Base-by-base conservation (phyloP, 1,140 invertebrate genomes). In the Apis florea region DNA sequence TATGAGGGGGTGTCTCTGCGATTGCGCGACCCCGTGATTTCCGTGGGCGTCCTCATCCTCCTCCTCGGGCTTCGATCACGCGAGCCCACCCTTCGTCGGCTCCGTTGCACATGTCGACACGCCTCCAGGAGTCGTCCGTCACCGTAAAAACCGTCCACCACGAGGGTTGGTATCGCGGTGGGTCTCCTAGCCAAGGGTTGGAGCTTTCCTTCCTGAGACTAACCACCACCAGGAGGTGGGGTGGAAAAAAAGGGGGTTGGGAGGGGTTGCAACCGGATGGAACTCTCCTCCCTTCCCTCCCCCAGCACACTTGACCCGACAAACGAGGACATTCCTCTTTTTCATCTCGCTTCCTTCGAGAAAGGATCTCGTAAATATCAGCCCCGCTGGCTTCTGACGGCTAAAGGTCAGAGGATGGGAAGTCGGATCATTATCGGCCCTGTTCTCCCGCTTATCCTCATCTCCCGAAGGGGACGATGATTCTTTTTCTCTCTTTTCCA, bases 101-200 rank as follows among this genome's bases (percentile, higher is more conserved):
- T 83, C 74, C 78, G 85, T 74, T 80, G 85, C 86, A 83, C 85
- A 87, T 82, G 89, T 90, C 84, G 89, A 89, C 89, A 89, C 88
- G 90, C 88, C 90, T 90, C 85, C 83, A 86, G 86, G 82, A 90
- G 82, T 90, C 88, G 85, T 90, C 53, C 79, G 83, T 79, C 79
- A 82, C 40, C 84, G 76, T 90, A 90, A 90, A 90, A 90, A 88
- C 79, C 83, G 59, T 89, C 87, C 87, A 73, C 83, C 84, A 61
- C 83, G 69, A 84, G 87, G 86, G 79, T 72, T 80, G 31, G 31
- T 82, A 70, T 82, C 76, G 77, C 74, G 68, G 68, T n/a, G n/a
- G n/a, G n/a, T n/a, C n/a, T n/a, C 67, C 56, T 53, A 54, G 71
- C 63, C 54, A 70, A 86, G 83, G 83, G 88, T 84, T 82, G 74